These are phyloP conservation scores for Pandion haliaetus DNA, from an alignment of 2,113 vertebrate genomes.

Conservation along the genomic window DNA sequence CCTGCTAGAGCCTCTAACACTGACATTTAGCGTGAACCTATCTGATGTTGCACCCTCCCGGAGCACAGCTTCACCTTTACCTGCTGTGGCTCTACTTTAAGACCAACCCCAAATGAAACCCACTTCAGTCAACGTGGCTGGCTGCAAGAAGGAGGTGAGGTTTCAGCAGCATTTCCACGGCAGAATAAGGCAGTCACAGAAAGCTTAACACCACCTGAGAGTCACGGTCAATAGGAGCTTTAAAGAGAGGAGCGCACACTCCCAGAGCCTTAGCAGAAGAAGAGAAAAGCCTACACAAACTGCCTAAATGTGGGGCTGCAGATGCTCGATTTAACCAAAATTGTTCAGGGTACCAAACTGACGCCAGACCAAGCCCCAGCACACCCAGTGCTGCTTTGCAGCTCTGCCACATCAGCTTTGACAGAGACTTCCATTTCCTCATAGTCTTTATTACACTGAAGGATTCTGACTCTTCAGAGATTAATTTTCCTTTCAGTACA, in stretches of 20 bases:
- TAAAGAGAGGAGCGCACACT: too few species aligned
- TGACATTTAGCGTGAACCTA: not conserved
- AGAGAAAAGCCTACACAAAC: not conserved
- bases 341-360: rapidly evolving
- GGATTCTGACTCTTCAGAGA: not conserved
- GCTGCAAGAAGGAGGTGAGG: not conserved
- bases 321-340: not conserved
- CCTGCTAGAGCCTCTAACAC: not conserved
- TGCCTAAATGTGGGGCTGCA: rapidly evolving
- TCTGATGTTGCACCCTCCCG: not conserved
- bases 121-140: rapidly evolving
- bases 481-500: not conserved
- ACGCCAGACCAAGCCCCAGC: rapidly evolving
- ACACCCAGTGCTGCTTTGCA: not conserved
- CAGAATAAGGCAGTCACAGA: not conserved
- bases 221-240: rapidly evolving
- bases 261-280: not conserved
- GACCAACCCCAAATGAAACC: not conserved
- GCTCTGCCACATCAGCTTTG: not conserved
- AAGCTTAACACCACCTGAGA: not conserved
- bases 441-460: not conserved
- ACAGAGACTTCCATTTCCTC: not conserved
- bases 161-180: not conserved
- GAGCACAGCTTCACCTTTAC: not conserved
- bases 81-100: not conserved